These are phyloP conservation scores for Chrysomallon squamiferum DNA, from an alignment of 1,140 invertebrate species.

Conservation along the genomic window DNA sequence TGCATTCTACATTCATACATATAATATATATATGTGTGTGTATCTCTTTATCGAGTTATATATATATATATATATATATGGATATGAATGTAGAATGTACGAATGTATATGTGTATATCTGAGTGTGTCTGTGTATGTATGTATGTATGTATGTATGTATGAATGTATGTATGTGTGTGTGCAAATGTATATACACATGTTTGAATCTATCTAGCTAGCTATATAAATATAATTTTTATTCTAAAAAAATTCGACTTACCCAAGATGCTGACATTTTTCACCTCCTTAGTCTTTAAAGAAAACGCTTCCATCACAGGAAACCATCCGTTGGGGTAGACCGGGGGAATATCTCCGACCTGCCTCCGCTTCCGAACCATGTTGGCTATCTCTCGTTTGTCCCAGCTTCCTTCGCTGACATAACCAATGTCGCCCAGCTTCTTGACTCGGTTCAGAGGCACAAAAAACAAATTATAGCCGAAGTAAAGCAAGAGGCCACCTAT, in stretches of 20 bases:
- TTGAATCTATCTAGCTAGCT: no score
- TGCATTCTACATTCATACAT: no score
- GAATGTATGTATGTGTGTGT: neutral
- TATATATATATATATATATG: no score
- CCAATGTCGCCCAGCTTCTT: conserved; percentile 63
- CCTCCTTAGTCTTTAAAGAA: conserved; percentile 70
- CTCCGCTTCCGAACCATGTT: conserved; percentile 64
- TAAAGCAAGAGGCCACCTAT: conserved; percentile 18
- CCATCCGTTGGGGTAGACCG: conserved; percentile 91
- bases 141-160: neutral
- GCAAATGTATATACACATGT: no score
- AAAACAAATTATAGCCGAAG: conserved; percentile 33
- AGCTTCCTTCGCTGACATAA: conserved; percentile 58
- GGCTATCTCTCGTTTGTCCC: conserved; percentile 56
- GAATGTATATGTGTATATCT: conserved; percentile 1
- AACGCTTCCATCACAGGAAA: conserved; percentile 78
- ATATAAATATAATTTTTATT: no score
- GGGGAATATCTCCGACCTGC: conserved; percentile 66
- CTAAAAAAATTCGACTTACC: conserved; percentile 65
- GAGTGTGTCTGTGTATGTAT: neutral
- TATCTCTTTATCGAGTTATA: no score
- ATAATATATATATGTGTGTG: no score
- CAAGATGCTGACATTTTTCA: conserved; percentile 73
- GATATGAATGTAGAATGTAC: no score
- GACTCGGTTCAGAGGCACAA: conserved; percentile 50